A percentile compares a stretch with the other conserved stretches of the same genome.
Evolutionary conservation across 2,797 vertebrate species (phyloP).

Genomic region (Mormyrops boulengeri): DNA sequence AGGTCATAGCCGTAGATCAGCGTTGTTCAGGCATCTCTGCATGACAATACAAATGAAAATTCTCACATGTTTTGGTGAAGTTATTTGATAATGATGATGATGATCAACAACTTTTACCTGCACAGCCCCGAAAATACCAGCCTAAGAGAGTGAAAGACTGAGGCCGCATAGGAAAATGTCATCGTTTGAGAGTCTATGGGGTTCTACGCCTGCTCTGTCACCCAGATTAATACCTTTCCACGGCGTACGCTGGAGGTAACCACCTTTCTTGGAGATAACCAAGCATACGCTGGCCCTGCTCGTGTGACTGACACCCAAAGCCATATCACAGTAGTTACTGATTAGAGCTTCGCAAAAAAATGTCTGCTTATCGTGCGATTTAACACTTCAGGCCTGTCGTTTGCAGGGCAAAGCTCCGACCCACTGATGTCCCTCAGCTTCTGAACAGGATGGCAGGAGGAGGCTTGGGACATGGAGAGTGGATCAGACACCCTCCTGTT

Average conservation of each 20-base stretch:
- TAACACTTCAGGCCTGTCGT: too few relatives aligned
- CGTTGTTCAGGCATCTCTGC: background rate
- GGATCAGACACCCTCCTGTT: conserved; percentile 30
- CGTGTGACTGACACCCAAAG: background rate
- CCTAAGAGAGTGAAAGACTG: background rate
- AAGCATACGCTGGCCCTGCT: background rate
- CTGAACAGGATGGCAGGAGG: conserved; percentile 18
- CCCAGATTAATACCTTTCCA: background rate
- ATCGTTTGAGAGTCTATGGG: background rate
- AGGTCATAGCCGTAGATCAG: background rate
- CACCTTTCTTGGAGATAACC: background rate
- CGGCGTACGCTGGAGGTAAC: background rate
- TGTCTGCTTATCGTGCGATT: background rate
- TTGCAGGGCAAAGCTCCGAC: background rate
- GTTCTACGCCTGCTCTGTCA: background rate
- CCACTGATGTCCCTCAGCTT: conserved; percentile 15
- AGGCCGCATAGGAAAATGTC: background rate
- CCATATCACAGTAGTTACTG: background rate
- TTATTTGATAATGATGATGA: background rate
- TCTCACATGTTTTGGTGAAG: background rate
- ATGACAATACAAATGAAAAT: background rate
- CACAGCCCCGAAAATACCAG: background rate
- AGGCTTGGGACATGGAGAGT: conserved; percentile 29
- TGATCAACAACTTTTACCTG: background rate
- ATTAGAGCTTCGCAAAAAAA: background rate